These are phyloP conservation scores for Myopa testacea DNA, from an alignment of 2,888 invertebrate genomes.

Conservation along the genomic window DNA sequence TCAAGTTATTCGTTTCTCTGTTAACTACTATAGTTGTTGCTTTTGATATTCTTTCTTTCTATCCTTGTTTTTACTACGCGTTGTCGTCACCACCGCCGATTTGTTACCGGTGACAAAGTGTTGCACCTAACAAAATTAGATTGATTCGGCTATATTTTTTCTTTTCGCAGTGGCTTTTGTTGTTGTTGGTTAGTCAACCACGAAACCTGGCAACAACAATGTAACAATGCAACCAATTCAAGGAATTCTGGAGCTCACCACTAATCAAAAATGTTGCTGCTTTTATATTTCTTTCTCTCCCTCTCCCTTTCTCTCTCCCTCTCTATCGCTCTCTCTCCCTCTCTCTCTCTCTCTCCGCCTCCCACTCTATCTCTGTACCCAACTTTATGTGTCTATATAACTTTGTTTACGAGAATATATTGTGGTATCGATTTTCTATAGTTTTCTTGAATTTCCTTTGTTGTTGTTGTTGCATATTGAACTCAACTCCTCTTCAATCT, in stretches of 20 bases:
- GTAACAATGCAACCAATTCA: neutral
- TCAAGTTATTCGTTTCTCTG: neutral
- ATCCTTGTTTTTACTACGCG: neutral
- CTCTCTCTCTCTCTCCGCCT: too few species aligned
- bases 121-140: slow-evolving; percentile 36
- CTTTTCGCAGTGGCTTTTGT: neutral
- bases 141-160: slow-evolving; percentile 15
- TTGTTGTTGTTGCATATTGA: neutral
- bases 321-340: neutral
- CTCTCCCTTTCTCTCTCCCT: too few species aligned
- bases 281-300: neutral
- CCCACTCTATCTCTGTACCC: too few species aligned
- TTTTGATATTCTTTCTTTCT: slow-evolving; percentile 7
- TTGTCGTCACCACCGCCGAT: slow-evolving; percentile 9
- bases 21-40: neutral
- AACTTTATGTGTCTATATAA: neutral
- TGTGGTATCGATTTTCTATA: slow-evolving; percentile 36
- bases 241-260: neutral
- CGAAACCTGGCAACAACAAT: neutral
- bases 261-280: slow-evolving; percentile 42
- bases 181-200: neutral
- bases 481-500: too few species aligned
- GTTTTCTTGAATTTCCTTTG: slow-evolving; percentile 39
- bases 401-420: slow-evolving; percentile 35
- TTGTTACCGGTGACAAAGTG: slow-evolving; percentile 43